Evolutionary conservation across 2,113 vertebrate species (phyloP).

Genomic region (Geococcyx californianus): DNA sequence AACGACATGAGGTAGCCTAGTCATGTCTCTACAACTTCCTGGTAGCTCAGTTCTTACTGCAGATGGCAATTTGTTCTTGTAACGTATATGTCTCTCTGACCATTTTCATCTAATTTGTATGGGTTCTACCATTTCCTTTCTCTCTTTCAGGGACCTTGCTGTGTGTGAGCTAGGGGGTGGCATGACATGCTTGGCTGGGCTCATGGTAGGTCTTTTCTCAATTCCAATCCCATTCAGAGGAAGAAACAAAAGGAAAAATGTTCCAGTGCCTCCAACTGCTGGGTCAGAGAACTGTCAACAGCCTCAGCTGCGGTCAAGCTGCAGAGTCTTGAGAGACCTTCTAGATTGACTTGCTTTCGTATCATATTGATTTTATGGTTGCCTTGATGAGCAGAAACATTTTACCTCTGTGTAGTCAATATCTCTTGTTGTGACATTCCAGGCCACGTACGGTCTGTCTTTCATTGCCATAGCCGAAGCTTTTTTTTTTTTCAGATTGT

Average conservation of each 20-base stretch:
- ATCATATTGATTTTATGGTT: slow-evolving; percentile 87
- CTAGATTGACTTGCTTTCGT: slow-evolving; percentile 86
- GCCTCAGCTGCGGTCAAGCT: slow-evolving; percentile 84
- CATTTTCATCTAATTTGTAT: slow-evolving; percentile 87
- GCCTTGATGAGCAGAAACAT: slow-evolving; percentile 84
- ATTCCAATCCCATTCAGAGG: slow-evolving; percentile 84
- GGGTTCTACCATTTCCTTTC: slow-evolving; percentile 85
- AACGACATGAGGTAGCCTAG: slow-evolving; percentile 83
- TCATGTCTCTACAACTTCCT: slow-evolving; percentile 83
- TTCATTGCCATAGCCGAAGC: slow-evolving; percentile 77
- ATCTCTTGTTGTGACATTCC: slow-evolving; percentile 89
- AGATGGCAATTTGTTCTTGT: slow-evolving; percentile 85
- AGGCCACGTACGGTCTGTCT: slow-evolving; percentile 75
- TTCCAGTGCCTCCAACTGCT: slow-evolving; percentile 82
- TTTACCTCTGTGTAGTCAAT: slow-evolving; percentile 85
- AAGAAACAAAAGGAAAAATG: slow-evolving; percentile 83
- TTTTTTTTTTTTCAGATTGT: slow-evolving; percentile 77
- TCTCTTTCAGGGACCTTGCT: slow-evolving; percentile 87
- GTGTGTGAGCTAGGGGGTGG: slow-evolving; percentile 94
- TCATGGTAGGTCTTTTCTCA: slow-evolving; percentile 93
- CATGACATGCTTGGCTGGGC: slow-evolving; percentile 94
- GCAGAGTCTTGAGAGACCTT: slow-evolving; percentile 82
- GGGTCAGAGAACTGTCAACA: slow-evolving; percentile 83
- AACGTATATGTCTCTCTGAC: slow-evolving; percentile 82
- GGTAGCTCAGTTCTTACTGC: slow-evolving; percentile 75